A percentile compares a stretch with the other conserved stretches of the same genome.
These are phyloP conservation scores for Drosophila cracens DNA, from an alignment of 2,888 invertebrate species.

Conservation along the genomic window DNA sequence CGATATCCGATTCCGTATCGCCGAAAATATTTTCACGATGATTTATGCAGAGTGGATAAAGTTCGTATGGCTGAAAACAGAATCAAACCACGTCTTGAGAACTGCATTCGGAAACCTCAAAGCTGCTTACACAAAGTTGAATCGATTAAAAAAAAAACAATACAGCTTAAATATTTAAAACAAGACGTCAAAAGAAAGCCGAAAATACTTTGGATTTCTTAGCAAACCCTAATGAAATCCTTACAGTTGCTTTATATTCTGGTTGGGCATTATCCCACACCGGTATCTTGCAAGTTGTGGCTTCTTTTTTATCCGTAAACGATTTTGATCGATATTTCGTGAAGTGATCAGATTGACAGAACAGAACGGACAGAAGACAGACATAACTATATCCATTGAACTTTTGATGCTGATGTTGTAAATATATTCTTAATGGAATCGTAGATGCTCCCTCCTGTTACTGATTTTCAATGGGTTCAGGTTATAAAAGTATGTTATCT, in stretches of 20 bases:
- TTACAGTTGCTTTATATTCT: not conserved
- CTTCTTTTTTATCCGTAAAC: not conserved
- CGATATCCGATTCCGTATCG: constrained; percentile 5
- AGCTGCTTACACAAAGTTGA: not conserved
- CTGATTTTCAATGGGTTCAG: not conserved
- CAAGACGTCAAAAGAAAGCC: not conserved
- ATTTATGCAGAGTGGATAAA: constrained; percentile 45
- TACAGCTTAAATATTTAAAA: not conserved
- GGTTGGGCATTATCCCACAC: not conserved
- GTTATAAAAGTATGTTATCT: not conserved
- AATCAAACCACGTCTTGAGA: not conserved
- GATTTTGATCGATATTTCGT: not conserved
- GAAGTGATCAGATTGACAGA: not conserved
- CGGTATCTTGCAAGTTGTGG: not conserved
- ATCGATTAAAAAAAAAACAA: not conserved
- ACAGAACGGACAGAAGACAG: not conserved
- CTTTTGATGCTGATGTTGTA: not conserved
- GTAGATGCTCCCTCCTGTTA: not conserved
- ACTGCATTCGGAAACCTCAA: not conserved
- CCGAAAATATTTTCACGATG: constrained; percentile 31
- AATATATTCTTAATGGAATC: not conserved
- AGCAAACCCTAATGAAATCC: not conserved
- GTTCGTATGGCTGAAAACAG: constrained; percentile 12
- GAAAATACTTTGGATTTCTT: not conserved
- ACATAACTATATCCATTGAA: not conserved